A percentile compares a stretch with the other conserved stretches of the same genome.
phyloP scores from a whole-genome alignment of 2,888 invertebrate genomes.

The Calameuta filiformis region DNA sequence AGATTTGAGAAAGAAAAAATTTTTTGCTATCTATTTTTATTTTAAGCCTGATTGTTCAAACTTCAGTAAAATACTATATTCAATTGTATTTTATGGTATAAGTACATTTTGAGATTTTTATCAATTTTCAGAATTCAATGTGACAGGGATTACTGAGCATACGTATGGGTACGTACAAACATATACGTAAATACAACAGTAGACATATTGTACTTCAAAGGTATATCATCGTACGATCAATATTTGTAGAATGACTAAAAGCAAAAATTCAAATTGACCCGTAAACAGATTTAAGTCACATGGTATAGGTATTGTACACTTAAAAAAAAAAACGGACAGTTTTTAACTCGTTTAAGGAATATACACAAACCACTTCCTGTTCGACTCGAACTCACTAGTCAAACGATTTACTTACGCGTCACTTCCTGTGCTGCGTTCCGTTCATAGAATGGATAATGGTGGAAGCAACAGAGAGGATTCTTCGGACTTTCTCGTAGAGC shows the following conservation, averaged over 20 bases:
- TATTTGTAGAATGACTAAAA: background rate
- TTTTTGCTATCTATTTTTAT: background rate
- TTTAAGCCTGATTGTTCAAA: background rate
- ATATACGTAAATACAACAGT: background rate
- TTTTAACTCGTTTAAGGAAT: background rate
- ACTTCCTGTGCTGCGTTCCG: background rate
- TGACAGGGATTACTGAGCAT: background rate
- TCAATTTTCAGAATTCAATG: background rate
- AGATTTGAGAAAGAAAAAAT: background rate
- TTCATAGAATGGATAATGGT: background rate
- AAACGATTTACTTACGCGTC: background rate
- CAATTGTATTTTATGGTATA: background rate
- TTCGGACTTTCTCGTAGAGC: slow-evolving; percentile 30
- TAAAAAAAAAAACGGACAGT: background rate
- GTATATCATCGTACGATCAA: background rate
- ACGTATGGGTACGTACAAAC: background rate
- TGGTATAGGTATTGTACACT: background rate
- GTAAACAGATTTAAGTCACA: background rate
- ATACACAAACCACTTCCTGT: background rate
- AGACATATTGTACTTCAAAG: background rate
- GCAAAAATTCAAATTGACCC: background rate
- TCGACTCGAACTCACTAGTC: background rate
- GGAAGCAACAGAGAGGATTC: background rate
- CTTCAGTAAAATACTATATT: background rate
- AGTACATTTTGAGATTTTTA: background rate